Evolutionary conservation across 2,888 invertebrate species (phyloP), one percentile per base, ranked within the genome.

Genomic region (Suillia variegata): DNA sequence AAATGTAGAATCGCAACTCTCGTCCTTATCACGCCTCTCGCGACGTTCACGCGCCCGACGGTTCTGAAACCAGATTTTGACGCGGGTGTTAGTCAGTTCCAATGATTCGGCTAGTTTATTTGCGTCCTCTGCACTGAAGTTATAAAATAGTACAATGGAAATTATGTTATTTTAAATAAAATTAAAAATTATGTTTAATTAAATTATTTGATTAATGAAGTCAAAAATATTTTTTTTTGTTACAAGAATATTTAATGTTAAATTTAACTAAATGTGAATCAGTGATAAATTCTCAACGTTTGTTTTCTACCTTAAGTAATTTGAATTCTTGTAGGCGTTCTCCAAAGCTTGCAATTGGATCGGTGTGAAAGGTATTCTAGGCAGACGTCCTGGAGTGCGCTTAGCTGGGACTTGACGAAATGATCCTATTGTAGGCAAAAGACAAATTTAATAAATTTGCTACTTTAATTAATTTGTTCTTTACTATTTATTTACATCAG

Each of bases 1-100:
- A 59, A 78, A 68, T 26, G 79, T 80, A 12, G 80, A 80, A 62
- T 80, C 80, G 45, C 73, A 80, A 61, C 67, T 71, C 51, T 79
- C 76, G 22, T 79, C 75, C 52, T 68, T 69, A 66, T 80, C 81
- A 1, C 81, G 79, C 70, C 85, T 86, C 79, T 92, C 91, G 67
- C 91, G 84, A 65, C 91, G 83, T 71, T 91, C 90, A 31, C 91
- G 84, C 0, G 92, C 92, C 52, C 92, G 85, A 49, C 92, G 86
- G 78, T 92, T 92, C 86, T 92, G 91, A 77, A 92, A 92, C 92
- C 92, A 92, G 68, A 92, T 92, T 65, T 80, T 84, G 72, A 90
- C 90, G 70, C 89, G 83, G 15, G 86, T 87, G 73, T 89, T 88
- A 1, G 88, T 87, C 62, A 90, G 78, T 48, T 88, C 83, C 45